Conservation (phyloP, 2,797 vertebrate genomes). For the Gymnoscopelus braueri region DNA sequence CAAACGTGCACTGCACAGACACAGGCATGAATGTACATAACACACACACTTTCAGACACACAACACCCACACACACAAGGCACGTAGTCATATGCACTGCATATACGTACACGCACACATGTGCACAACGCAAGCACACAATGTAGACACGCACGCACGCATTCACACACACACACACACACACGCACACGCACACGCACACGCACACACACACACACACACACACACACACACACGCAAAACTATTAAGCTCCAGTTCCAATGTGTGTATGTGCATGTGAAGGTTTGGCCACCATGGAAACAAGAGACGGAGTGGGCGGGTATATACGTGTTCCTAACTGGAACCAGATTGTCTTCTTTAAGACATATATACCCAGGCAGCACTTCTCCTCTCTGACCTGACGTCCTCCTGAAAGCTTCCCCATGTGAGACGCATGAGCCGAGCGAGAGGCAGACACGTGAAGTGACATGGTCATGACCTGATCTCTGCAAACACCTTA, state of each 20-base stretch:
- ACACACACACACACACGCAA: conserved; percentile 34
- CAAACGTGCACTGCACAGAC: background rate
- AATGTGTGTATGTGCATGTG: conserved; percentile 59
- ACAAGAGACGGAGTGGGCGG: conserved; percentile 68
- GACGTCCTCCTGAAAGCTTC: conserved; percentile 55
- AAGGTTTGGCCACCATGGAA: conserved; percentile 70
- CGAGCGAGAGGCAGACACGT: conserved; percentile 52
- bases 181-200: conserved; percentile 25
- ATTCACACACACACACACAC: conserved; percentile 20
- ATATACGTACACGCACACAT: too few species aligned
- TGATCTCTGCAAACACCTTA: conserved; percentile 59
- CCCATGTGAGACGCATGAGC: conserved; percentile 60
- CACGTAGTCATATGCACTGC: too few species aligned
- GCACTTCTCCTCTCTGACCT: conserved; percentile 48
- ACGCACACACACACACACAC: conserved; percentile 29
- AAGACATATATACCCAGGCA: conserved; percentile 45
- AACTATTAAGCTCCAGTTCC: conserved; percentile 59
- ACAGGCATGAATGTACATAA: too few species aligned
- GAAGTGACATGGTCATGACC: conserved; percentile 57
- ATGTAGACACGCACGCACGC: background rate
- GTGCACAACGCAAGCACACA: too few species aligned
- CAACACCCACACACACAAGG: too few species aligned
- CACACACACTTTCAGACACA: conserved; percentile 1
- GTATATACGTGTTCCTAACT: conserved; percentile 62
- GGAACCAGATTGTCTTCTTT: conserved; percentile 75